Evolutionary conservation across 1,140 invertebrate species (phyloP).

Genomic region (Notospermus geniculatus): DNA sequence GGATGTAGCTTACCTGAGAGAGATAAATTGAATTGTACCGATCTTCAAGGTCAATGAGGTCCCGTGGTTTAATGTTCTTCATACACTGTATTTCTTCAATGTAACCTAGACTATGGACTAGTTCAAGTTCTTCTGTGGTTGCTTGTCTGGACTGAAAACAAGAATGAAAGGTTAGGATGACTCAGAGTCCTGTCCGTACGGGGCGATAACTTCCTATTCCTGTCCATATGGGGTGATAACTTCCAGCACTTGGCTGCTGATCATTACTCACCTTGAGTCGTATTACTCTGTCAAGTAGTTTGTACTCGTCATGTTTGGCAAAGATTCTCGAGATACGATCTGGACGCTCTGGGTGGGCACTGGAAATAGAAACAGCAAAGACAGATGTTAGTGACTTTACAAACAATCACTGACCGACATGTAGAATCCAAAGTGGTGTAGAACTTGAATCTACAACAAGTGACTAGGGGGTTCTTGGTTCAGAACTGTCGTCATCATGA

Average conservation of each 20-base stretch:
- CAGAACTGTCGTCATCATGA: no score
- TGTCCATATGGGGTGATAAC: no score
- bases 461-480: no score
- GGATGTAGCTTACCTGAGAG: conserved; percentile 48
- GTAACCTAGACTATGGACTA: conserved; percentile 50
- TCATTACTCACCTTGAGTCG: conserved; percentile 18
- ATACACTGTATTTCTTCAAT: conserved; percentile 63
- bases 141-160: conserved; percentile 61
- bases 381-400: no score
- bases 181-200: no score
- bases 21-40: conserved; percentile 76
- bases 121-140: conserved; percentile 66
- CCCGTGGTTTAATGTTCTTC: conserved; percentile 43
- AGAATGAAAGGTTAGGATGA: conserved; percentile 7
- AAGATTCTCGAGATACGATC: conserved; percentile 70
- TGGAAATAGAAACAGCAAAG: no score
- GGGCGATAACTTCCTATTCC: no score
- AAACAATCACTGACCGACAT: no score
- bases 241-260: no score
- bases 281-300: conserved; percentile 66
- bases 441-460: no score
- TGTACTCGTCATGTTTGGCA: conserved; percentile 67
- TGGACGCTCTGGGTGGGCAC: conserved; percentile 75
- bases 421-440: no score
- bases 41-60: conserved; percentile 62